Evolutionary conservation across 2,888 invertebrate species (phyloP).

Genomic region (Melinaea menophilus): DNA sequence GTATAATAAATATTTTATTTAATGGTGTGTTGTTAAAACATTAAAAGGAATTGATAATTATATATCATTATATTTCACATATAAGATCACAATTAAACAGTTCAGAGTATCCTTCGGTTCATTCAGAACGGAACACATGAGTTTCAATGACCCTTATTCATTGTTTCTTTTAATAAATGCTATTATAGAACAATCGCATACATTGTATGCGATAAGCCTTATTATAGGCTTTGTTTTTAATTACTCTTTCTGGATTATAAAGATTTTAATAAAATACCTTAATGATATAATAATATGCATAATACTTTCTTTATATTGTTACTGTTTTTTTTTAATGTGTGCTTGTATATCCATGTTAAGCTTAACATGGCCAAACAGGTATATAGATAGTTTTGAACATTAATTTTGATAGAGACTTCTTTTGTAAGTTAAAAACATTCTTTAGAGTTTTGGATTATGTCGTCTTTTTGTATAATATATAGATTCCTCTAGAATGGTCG

Average conservation of each 20-base stretch:
- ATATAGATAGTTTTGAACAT: too few relatives aligned
- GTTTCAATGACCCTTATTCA: constrained; percentile 6
- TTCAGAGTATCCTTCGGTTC: constrained; percentile 3
- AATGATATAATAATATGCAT: background rate
- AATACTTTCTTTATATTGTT: background rate
- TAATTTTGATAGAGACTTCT: too few relatives aligned
- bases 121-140: constrained; percentile 4
- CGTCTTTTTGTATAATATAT: too few relatives aligned
- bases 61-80: background rate
- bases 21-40: too few relatives aligned
- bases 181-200: constrained; percentile 3
- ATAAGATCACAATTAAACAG: constrained; percentile 8
- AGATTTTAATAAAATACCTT: background rate
- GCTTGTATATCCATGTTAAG: too few relatives aligned
- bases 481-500: too few relatives aligned
- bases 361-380: too few relatives aligned
- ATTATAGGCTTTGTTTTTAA: constrained; percentile 1
- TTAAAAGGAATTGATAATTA: too few relatives aligned
- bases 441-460: too few relatives aligned
- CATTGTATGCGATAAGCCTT: background rate
- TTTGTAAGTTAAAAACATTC: too few relatives aligned
- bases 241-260: background rate
- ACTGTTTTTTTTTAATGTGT: background rate
- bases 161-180: constrained; percentile 4
- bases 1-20: too few relatives aligned